phyloP scores from a whole-genome alignment of 2,888 invertebrate species.

The Lycocerus yunnanus region DNA sequence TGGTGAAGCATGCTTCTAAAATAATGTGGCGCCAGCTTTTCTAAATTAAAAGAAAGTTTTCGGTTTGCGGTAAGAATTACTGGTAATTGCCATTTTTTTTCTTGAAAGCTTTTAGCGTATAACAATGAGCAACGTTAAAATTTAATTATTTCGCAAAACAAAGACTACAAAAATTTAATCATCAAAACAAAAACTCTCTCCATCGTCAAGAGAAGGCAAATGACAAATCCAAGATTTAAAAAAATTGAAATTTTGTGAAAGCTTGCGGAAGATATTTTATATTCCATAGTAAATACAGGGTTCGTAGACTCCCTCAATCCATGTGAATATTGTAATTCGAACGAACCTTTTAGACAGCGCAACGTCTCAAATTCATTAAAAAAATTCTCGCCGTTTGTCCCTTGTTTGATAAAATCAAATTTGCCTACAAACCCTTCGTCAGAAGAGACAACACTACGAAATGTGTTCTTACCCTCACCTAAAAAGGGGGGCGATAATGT shows the following conservation, averaged over 20 bases:
- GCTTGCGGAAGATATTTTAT: neutral
- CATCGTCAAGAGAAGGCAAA: neutral
- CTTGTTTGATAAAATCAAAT: neutral
- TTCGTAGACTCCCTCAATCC: neutral
- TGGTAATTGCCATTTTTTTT: neutral
- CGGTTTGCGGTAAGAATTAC: neutral
- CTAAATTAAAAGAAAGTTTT: neutral
- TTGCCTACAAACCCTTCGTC: neutral
- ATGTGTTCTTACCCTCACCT: neutral
- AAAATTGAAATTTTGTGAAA: neutral
- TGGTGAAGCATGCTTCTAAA: neutral
- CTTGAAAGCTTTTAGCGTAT: neutral
- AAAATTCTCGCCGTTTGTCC: neutral
- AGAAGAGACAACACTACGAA: neutral
- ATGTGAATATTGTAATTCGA: neutral
- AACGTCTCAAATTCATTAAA: neutral
- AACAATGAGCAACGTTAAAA: neutral
- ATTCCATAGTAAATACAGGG: neutral
- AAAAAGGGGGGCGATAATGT: neutral
- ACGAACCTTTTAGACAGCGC: neutral
- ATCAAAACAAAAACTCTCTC: neutral
- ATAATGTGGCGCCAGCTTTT: neutral
- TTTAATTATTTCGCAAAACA: neutral
- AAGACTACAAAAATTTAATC: neutral
- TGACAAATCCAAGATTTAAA: neutral